Base-by-base conservation (phyloP, 2,113 vertebrate species). In the Herpetotheres cachinnans region DNA sequence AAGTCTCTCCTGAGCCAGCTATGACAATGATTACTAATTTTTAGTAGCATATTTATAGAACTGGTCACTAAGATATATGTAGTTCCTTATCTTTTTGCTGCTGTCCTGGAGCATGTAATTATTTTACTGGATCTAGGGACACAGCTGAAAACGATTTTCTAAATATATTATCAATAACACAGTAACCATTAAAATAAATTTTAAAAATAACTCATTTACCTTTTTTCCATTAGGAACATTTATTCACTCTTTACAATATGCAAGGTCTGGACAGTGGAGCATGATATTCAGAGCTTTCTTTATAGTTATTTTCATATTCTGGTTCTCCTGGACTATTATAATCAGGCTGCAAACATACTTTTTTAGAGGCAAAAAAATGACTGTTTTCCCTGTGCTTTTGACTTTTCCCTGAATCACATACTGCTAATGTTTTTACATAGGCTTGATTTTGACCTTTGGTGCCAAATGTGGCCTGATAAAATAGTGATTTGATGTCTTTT, bases 21-120 rank as follows among this genome's bases (percentile, higher is more conserved):
- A 84, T 92, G 76, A 73, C 69, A 89, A 55, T 76, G 73, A 72
- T 82, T 93, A 69, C 90, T 91, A 86, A 93, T 82, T 87, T 95
- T 94, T 82, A 91, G 79, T 36, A 94, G 46, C 13, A 10, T 95
- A 96, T 97, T 96, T 93, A 89, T 96, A 90, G 95, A 96, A 82
- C 52, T 91, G 96, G 95, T 81, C 80, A 92, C 90, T 93, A 91
- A 95, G 94, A 97, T 94, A 19, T 65, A 86, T 86, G 82, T 62
- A 89, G 76, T 58, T 91, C 44, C 47, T 89, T 72, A 84, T 89
- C 29, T 65, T 94, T 93, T 67, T 92, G 67, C 79, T 84, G 49
- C 47, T 96, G 27, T 93, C 65, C 77, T 91, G 65, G 50, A 94
- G 16, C 55, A 40, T 40, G 52, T 32, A 92, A 90, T 95, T 86